Evolutionary conservation across 2,797 vertebrate genomes (phyloP).

Genomic region (Pygocentrus nattereri): DNA sequence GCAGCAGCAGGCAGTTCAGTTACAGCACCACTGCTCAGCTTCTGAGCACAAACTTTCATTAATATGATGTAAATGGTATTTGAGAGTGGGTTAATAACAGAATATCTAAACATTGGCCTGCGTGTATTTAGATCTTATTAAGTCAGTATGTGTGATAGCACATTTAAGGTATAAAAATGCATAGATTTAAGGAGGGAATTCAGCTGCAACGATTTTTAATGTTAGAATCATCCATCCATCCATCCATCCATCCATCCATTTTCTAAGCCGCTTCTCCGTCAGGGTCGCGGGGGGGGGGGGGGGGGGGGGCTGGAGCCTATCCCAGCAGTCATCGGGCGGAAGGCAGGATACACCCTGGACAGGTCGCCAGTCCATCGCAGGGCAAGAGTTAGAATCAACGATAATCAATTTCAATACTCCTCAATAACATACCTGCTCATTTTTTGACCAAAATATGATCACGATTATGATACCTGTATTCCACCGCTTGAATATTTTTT

Average conservation of each 20-base stretch:
- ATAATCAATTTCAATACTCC: neutral
- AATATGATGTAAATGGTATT: neutral
- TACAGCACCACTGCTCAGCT: neutral
- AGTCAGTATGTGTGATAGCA: neutral
- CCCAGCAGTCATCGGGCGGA: no score
- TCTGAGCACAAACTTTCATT: neutral
- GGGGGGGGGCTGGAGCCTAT: no score
- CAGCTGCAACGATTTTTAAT: neutral
- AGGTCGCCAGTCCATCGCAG: no score
- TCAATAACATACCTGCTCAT: neutral
- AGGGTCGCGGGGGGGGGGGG: no score
- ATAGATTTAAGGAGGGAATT: neutral
- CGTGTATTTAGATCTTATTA: no score
- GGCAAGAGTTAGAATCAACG: neutral
- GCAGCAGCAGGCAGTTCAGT: constrained; percentile 9
- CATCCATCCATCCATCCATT: no score
- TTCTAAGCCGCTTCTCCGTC: no score
- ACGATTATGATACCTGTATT: no score
- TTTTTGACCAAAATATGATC: no score
- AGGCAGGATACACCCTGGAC: no score
- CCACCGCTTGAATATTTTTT: neutral
- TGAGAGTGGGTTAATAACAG: neutral
- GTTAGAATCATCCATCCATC: neutral
- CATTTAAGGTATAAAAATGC: neutral
- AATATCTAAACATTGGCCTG: neutral